phyloP scores from a whole-genome alignment of 2,797 vertebrate species.

The Amphiprion clarkii region DNA sequence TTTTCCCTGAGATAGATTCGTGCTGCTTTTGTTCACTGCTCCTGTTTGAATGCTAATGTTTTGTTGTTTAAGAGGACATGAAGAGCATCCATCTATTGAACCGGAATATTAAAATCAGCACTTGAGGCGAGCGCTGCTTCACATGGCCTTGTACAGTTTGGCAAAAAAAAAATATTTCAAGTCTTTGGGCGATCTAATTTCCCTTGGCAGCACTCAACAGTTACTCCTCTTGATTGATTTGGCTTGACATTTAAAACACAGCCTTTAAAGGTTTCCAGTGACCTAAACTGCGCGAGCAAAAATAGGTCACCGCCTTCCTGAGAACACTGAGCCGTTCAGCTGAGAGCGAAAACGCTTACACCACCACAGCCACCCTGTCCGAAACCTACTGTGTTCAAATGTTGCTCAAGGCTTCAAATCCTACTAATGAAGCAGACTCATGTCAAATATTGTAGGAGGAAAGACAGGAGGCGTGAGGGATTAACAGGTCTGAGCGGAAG shows the following conservation, averaged over 20 bases:
- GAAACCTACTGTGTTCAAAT: constrained; percentile 45
- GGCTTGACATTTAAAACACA: constrained; percentile 32
- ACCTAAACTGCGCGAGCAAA: constrained; percentile 19
- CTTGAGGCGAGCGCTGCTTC: not conserved
- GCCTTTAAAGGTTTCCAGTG: constrained; percentile 5
- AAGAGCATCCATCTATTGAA: too few species aligned
- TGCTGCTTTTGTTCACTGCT: too few species aligned
- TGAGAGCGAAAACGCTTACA: constrained; percentile 19
- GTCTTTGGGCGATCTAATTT: not conserved
- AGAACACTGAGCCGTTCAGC: constrained; percentile 13
- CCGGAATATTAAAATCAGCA: too few species aligned
- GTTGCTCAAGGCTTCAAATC: constrained; percentile 51
- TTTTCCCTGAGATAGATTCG: too few species aligned
- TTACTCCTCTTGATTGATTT: constrained; percentile 19
- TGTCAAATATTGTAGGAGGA: constrained; percentile 24
- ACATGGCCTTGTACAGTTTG: not conserved
- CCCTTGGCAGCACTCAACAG: constrained; percentile 1
- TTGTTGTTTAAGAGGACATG: too few species aligned
- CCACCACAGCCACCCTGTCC: constrained; percentile 11
- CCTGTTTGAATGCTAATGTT: too few species aligned
- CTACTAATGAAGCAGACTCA: constrained; percentile 43
- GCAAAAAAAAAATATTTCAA: not conserved
- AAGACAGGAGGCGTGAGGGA: constrained; percentile 28
- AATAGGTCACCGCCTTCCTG: constrained; percentile 27
- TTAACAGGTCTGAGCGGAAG: constrained; percentile 37